Base-by-base conservation (phyloP, 2,113 vertebrate genomes). In the Oenanthe melanoleuca region DNA sequence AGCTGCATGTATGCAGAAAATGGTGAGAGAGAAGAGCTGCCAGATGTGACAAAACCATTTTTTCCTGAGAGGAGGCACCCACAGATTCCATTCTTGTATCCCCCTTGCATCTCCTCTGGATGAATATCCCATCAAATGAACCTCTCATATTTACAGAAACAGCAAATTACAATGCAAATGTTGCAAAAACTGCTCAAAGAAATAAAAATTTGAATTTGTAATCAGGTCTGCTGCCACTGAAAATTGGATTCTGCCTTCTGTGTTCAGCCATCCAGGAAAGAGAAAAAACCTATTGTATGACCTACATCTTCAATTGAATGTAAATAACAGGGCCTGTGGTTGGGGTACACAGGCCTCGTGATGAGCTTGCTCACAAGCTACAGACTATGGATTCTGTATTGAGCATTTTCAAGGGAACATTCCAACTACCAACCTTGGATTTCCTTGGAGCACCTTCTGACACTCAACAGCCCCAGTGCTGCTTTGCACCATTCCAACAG, bases 261-360 rank as follows among this genome's bases (percentile, higher is more conserved):
- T 5, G 33, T 50, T 90, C 88, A 94, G 64, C 49, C 5, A 42
- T 80, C 90, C 55, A 42, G 82, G 57, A 79, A 90, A 92, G 52
- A 83, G 67, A 78, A 89, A 65, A 86, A 93, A 47, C 44, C 33
- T 47, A 73, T 55, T 9, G 59, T 82, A 50, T 92, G 93, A 96
- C 93, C 94, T 88, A 92, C 82, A 94, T 93, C 92, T 96, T 90
- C 77, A 94, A 92, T 42, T 45, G 20, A 92, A 96, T 84, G 92
- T 93, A 92, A 97, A 94, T 94, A 96, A 88, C 93, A 86, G 40
- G 52, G 79, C 42, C 74, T 22, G 38, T 31, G 63, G 28, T 34
- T 52, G 67, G 66, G 52, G 21, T 73, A 71, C 44, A 63, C 66
- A 66, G 45, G 79, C 34, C 52, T 83, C 3, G 1, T 47, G 40